These are phyloP conservation scores for Drosophila paramelanica DNA, from an alignment of 2,888 invertebrate species.

Conservation along the genomic window DNA sequence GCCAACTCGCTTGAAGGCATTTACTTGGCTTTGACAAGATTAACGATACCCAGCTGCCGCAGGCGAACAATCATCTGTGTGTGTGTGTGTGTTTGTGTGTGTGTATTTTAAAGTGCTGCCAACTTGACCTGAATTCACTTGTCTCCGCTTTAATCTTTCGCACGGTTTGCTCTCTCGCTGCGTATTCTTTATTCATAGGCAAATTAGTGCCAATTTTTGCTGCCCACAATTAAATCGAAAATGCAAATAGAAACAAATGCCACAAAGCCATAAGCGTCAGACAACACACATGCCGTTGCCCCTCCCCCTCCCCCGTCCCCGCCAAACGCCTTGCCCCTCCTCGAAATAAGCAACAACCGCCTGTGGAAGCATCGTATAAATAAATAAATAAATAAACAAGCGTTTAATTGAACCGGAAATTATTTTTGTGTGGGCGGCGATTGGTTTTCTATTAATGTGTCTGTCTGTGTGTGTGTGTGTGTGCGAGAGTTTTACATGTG, in stretches of 20 bases:
- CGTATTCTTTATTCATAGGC: constrained; percentile 60
- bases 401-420: constrained; percentile 80
- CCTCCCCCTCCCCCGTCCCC: not conserved
- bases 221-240: constrained; percentile 51
- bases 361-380: constrained; percentile 60
- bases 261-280: constrained; percentile 13
- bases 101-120: constrained; percentile 22
- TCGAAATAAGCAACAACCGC: constrained; percentile 6
- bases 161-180: constrained; percentile 7
- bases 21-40: constrained; percentile 20
- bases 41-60: constrained; percentile 20
- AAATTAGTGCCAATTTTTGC: constrained; percentile 54
- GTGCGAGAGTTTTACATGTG: constrained; percentile 13
- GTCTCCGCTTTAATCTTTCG: constrained; percentile 20
- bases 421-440: constrained; percentile 61
- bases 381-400: constrained; percentile 79
- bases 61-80: not conserved
- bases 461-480: constrained; percentile 2
- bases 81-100: not conserved
- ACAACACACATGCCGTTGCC: constrained; percentile 10
- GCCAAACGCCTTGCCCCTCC: too few species aligned
- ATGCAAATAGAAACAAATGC: constrained; percentile 27
- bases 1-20: constrained; percentile 17
- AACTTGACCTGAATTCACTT: constrained; percentile 9
- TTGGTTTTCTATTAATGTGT: constrained; percentile 39